phyloP scores from a whole-genome alignment of 2,888 invertebrate genomes.

The Tupiocoris notatus region DNA sequence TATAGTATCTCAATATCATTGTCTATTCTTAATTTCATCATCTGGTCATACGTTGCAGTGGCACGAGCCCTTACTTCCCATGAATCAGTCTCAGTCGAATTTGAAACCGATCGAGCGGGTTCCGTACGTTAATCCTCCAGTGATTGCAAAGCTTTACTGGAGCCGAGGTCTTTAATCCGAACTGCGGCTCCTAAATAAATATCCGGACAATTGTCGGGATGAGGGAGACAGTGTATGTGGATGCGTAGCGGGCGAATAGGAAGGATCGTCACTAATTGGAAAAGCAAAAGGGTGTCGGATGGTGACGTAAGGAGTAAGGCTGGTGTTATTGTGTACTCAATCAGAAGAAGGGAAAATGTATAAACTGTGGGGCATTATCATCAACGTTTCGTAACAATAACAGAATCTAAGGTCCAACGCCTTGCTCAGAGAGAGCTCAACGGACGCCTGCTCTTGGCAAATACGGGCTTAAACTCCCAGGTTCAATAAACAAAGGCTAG shows the following conservation, averaged over 20 bases:
- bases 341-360: neutral
- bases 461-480: neutral
- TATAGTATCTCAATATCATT: no score
- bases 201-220: neutral
- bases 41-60: neutral
- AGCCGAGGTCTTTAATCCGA: neutral
- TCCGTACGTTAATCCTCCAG: neutral
- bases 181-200: slow-evolving; percentile 1
- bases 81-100: neutral
- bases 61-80: neutral
- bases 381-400: neutral
- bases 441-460: neutral
- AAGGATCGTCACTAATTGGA: slow-evolving; percentile 1
- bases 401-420: neutral
- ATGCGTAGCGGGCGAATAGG: neutral
- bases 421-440: neutral
- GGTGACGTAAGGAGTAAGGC: neutral
- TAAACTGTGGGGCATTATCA: neutral
- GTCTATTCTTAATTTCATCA: no score
- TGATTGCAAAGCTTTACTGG: slow-evolving; percentile 6
- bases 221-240: neutral
- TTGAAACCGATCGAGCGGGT: neutral
- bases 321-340: neutral
- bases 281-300: neutral
- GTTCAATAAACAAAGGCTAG: no score